Conservation (phyloP, 2,888 invertebrate genomes). For the Melanotus villosus region DNA sequence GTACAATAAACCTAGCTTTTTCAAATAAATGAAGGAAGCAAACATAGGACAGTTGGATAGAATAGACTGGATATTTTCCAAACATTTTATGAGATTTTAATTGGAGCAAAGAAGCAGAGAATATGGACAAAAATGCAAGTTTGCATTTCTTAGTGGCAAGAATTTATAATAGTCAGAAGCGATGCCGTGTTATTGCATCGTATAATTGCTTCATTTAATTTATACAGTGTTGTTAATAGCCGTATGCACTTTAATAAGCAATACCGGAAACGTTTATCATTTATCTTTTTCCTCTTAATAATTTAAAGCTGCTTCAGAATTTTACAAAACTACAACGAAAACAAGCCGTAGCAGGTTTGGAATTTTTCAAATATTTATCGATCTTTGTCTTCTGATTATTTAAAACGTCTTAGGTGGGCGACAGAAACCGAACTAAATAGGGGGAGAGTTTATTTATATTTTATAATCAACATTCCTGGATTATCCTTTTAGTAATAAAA, state of each 20-base stretch:
- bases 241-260: slow-evolving; percentile 19
- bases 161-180: slow-evolving; percentile 2
- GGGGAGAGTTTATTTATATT: background rate
- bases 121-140: background rate
- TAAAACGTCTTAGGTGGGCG: slow-evolving; percentile 7
- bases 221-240: slow-evolving; percentile 22
- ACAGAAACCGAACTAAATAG: background rate
- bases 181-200: background rate
- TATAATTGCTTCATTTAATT: slow-evolving; percentile 20
- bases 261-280: slow-evolving; percentile 26
- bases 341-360: background rate
- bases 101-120: background rate
- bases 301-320: background rate
- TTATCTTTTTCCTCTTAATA: slow-evolving; percentile 9
- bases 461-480: background rate
- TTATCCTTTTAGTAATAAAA: slow-evolving; percentile 17
- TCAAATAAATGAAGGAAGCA: too few species aligned
- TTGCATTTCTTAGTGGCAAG: background rate
- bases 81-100: too few species aligned
- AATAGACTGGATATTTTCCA: too few species aligned
- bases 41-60: too few species aligned
- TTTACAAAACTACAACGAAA: slow-evolving; percentile 6
- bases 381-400: background rate
- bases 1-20: too few species aligned
- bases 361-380: slow-evolving; percentile 11